Base-by-base conservation (phyloP, 2,888 invertebrate species). In the Lymantria monacha region DNA sequence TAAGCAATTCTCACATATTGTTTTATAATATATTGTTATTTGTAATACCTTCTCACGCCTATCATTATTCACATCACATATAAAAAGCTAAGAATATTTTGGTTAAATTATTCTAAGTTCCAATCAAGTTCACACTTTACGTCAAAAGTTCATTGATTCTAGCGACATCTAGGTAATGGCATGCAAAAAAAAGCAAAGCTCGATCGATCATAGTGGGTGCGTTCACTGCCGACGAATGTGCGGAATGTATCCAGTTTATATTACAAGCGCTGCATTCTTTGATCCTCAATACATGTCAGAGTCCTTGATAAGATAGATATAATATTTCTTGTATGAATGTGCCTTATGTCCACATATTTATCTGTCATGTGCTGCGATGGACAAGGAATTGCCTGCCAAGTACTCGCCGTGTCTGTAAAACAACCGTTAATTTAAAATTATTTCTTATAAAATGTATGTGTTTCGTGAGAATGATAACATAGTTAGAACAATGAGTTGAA, bases 81-180 rank as follows among this genome's bases (percentile, higher is more conserved):
- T 42, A 82, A 80, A 84, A 87, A 84, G 80, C 82, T 85, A 74
- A 85, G 80, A 77, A 62, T 88, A 88, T 87, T 90, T 88, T 89
- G 88, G 87, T 83, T 86, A 30, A 90, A 83, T 82, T 87, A 82
- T 81, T 84, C 79, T 72, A 84, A 87, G 83, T 87, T 86, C 74
- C 79, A 79, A 81, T 83, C 81, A 89, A 90, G 89, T 90, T 89
- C 86, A 89, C 36, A 46, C 44, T 53, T 53, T 46, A 53, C 86
- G 90, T 91, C 90, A 91, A 90, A 90, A 91, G 90, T 91, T 90
- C 90, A 88, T 79, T 77, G 72, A 72, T 59, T 54, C 72, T 72
- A 58, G 56, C 73, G 86, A 79, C 88, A 88, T 85, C 90, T 90
- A 83, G 79, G 68, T 60, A 61, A 37, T 59, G 83, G 83, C 68